Conservation (phyloP, 2,113 vertebrate species). For the Grantiella picta region DNA sequence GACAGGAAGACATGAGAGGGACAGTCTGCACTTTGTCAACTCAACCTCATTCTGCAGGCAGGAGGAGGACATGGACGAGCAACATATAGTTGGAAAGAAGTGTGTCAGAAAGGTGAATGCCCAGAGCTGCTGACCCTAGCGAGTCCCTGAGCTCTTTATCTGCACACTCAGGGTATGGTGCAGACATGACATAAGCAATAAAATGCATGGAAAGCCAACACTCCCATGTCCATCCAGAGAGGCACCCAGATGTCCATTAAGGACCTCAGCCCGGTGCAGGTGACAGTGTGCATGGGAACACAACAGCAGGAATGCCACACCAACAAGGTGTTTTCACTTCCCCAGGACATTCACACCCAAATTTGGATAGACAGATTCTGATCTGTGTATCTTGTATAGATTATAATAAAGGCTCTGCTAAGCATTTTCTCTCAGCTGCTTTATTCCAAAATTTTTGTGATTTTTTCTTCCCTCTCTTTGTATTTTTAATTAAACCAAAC, state of each 20-base stretch:
- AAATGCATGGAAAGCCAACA: background rate
- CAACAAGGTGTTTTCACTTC: background rate
- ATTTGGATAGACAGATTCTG: background rate
- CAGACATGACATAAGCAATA: background rate
- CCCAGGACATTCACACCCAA: background rate
- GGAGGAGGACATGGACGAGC: background rate
- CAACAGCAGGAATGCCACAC: fast-evolving
- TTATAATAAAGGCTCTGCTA: background rate
- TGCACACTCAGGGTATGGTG: background rate
- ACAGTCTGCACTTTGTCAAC: background rate
- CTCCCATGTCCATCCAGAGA: background rate
- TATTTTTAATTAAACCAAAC: conserved; percentile 42
- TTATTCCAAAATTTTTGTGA: background rate
- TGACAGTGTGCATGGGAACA: background rate
- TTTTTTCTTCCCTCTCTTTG: background rate
- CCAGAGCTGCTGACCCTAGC: background rate
- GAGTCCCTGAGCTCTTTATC: background rate
- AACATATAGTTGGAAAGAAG: fast-evolving
- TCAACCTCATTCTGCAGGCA: background rate
- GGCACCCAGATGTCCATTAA: background rate
- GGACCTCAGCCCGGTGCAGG: background rate
- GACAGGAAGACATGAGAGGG: fast-evolving
- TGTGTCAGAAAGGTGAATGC: background rate
- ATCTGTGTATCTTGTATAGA: background rate
- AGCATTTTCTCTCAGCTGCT: background rate